Conservation (phyloP, 2,797 vertebrate species). For the Schizopygopsis malacanthus region DNA sequence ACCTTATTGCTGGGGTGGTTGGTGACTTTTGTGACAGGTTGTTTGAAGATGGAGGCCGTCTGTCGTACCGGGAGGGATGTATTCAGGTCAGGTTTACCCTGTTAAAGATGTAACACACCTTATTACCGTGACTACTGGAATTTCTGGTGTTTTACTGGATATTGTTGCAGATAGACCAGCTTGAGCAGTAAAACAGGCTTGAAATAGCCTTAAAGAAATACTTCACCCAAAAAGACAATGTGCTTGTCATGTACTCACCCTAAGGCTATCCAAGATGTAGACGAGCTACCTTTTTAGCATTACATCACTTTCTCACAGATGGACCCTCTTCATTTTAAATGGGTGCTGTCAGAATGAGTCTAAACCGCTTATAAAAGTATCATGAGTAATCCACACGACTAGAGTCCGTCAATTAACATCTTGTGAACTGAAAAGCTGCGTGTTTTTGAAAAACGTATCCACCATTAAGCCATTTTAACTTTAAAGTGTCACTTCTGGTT, state of each 20-base stretch:
- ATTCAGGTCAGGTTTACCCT: constrained; percentile 97
- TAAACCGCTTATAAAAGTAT: not conserved
- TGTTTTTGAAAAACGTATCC: not conserved
- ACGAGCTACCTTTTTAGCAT: not conserved
- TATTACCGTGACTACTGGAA: not conserved
- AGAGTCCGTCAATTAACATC: not conserved
- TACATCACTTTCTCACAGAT: not conserved
- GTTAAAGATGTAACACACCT: constrained; percentile 1
- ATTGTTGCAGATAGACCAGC: constrained; percentile 1
- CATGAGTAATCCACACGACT: not conserved
- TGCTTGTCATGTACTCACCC: not conserved
- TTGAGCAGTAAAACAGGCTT: not conserved
- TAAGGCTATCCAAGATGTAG: not conserved
- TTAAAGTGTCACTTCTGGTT: not conserved
- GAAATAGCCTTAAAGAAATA: constrained; percentile 6
- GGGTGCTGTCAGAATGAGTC: not conserved
- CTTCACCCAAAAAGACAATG: not conserved
- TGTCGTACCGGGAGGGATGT: constrained; percentile 96
- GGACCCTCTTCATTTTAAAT: not conserved
- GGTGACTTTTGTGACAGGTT: constrained; percentile 97
- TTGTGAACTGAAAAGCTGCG: not conserved
- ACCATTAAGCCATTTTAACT: not conserved
- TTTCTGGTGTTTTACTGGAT: not conserved
- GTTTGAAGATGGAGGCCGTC: constrained; percentile 98
- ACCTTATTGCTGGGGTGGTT: constrained; percentile 99